Evolutionary conservation across 2,797 vertebrate species (phyloP).

Genomic region (Schizopygopsis malacanthus): DNA sequence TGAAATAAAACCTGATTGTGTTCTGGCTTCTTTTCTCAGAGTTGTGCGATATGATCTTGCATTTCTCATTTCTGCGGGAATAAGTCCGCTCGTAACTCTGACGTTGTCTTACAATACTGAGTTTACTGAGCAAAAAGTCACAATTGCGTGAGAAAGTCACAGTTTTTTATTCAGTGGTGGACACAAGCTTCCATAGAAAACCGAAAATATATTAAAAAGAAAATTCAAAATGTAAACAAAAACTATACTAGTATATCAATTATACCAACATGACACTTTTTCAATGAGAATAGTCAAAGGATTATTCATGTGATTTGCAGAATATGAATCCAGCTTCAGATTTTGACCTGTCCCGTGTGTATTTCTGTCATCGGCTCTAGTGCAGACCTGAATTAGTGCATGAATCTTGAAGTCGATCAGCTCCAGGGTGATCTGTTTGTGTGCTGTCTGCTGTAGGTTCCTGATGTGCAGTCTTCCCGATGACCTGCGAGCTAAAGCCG

Average conservation of each 20-base stretch:
- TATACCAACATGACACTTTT: not conserved
- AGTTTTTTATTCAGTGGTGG: not conserved
- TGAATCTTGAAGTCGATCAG: no score
- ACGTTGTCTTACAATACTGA: no score
- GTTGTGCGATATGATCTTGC: no score
- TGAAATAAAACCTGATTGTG: no score
- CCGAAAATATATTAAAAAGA: not conserved
- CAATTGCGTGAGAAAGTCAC: not conserved
- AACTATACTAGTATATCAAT: not conserved
- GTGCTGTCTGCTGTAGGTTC: slow-evolving; percentile 79
- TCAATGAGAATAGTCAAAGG: not conserved
- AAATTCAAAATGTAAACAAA: not conserved
- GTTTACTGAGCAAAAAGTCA: no score
- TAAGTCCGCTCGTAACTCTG: no score
- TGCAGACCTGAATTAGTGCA: no score
- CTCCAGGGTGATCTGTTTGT: no score
- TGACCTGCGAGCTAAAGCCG: slow-evolving; percentile 93
- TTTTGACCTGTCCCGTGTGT: not conserved
- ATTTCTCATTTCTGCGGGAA: no score
- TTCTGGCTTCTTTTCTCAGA: no score
- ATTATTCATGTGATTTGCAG: not conserved
- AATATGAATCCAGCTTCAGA: not conserved
- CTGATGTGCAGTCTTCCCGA: slow-evolving; percentile 98
- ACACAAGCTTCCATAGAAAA: not conserved
- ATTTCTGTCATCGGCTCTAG: not conserved